Percentiles rank a stretch among this genome's conserved stretches.
phyloP scores from a whole-genome alignment of 2,888 invertebrate genomes.

The Meiosimyza platycephala region DNA sequence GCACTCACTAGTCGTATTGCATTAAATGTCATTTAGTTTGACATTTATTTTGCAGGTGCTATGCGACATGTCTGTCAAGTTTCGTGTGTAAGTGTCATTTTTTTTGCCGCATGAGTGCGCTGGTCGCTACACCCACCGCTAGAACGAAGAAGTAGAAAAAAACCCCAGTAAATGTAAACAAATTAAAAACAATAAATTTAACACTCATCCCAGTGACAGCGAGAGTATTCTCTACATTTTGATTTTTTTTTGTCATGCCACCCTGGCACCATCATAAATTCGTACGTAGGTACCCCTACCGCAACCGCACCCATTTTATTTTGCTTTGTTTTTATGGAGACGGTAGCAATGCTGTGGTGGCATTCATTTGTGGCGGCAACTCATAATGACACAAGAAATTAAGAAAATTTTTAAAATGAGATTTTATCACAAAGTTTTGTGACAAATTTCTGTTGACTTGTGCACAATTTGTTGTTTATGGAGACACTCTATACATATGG shows the following conservation, averaged over 20 bases:
- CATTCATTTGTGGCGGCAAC: constrained; percentile 14
- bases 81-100: constrained; percentile 22
- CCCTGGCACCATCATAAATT: neutral
- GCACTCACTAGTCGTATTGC: neutral
- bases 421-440: constrained; percentile 46
- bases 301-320: neutral
- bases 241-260: constrained; percentile 4
- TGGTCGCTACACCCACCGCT: neutral
- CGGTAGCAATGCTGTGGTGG: constrained; percentile 22
- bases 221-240: neutral
- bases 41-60: constrained; percentile 46
- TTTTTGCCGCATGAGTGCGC: constrained; percentile 28
- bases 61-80: constrained; percentile 19
- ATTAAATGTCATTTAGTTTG: constrained; percentile 45
- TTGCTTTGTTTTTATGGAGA: constrained; percentile 24
- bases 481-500: neutral
- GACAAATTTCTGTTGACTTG: constrained; percentile 51
- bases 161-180: constrained; percentile 37
- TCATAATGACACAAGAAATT: constrained; percentile 52
- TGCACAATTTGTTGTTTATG: constrained; percentile 42
- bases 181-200: constrained; percentile 50
- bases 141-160: neutral
- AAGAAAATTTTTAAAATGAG: constrained; percentile 47
- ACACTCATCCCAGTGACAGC: constrained; percentile 44
- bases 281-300: neutral